Conservation (phyloP, 2,797 vertebrate genomes). For the Diglossa cyanea region DNA sequence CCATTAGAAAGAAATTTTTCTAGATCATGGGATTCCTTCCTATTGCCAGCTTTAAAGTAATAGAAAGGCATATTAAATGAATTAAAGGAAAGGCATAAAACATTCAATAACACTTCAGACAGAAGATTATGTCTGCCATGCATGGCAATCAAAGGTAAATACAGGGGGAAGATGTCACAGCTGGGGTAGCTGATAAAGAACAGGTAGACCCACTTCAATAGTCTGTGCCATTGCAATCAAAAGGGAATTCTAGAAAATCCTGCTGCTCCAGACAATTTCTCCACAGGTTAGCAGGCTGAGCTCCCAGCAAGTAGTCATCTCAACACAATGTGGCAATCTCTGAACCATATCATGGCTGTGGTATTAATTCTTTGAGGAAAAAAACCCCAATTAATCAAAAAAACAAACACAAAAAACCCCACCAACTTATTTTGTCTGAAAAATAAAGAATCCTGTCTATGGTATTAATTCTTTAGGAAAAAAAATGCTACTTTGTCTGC, state of each 20-base stretch:
- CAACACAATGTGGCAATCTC: not conserved
- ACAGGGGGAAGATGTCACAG: not conserved
- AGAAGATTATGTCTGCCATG: not conserved
- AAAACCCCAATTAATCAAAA: not conserved
- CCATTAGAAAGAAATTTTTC: not conserved
- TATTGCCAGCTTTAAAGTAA: not conserved
- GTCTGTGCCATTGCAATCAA: not conserved
- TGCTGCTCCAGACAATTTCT: not conserved
- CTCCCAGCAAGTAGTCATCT: not conserved
- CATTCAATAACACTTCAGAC: not conserved
- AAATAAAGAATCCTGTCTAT: not conserved
- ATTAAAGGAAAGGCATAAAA: not conserved
- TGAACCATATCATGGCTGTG: not conserved
- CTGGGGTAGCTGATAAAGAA: not conserved
- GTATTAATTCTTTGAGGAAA: fast-evolving
- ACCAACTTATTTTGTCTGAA: not conserved
- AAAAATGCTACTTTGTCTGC: not conserved
- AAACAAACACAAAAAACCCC: not conserved
- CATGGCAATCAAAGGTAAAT: not conserved
- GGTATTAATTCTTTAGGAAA: not conserved
- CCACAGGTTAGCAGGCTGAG: not conserved
- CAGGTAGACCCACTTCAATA: not conserved
- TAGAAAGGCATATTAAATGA: not conserved
- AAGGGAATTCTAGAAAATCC: not conserved
- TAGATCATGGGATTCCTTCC: not conserved